phyloP scores from a whole-genome alignment of 2,113 vertebrate species.

The Gnathonemus echidnorhynchus region DNA sequence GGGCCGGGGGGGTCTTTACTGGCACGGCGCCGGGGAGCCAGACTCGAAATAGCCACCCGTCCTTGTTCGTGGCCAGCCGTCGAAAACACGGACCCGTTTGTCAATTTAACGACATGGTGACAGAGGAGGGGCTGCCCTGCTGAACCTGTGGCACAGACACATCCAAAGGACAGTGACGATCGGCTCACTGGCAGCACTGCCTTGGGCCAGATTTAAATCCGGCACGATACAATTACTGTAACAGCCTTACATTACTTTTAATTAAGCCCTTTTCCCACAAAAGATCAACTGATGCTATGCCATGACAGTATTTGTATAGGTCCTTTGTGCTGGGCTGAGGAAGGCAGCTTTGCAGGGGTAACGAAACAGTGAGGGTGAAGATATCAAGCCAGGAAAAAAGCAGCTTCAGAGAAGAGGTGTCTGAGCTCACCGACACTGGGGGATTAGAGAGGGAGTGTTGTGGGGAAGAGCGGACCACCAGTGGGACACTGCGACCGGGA shows the following conservation, averaged over 20 bases:
- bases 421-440: constrained; percentile 70
- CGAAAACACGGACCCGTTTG: constrained; percentile 8
- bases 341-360: background rate
- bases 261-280: background rate
- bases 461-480: constrained; percentile 79
- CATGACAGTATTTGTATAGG: background rate
- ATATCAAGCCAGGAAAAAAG: background rate
- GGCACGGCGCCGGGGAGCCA: constrained; percentile 36
- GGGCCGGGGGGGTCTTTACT: constrained; percentile 55
- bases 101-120: constrained; percentile 29
- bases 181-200: background rate
- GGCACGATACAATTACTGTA: background rate
- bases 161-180: background rate
- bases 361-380: background rate
- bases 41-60: constrained; percentile 60
- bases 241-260: background rate
- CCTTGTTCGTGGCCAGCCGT: constrained; percentile 18
- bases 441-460: constrained; percentile 92
- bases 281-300: background rate
- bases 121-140: constrained; percentile 83
- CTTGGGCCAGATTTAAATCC: background rate
- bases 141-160: constrained; percentile 61
- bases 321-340: background rate
- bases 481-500: constrained; percentile 79
- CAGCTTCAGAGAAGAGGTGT: background rate